Conservation (phyloP, 2,888 invertebrate genomes). For the Epirrhoe alternata region DNA sequence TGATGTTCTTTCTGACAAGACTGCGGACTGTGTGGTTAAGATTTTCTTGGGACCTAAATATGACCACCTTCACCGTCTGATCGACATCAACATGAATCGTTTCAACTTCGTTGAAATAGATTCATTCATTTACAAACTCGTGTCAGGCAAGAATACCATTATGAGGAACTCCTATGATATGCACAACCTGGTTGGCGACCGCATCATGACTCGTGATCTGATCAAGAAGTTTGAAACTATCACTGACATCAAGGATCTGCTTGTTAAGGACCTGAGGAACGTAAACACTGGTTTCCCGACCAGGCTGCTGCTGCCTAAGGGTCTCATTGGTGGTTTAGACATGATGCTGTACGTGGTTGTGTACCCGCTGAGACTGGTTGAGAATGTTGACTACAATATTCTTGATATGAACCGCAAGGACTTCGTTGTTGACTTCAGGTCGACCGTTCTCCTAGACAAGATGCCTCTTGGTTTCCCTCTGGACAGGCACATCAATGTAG, state of each 20-base stretch:
- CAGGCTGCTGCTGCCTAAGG: conserved; percentile 89
- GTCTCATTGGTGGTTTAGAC: conserved; percentile 87
- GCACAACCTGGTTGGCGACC: conserved; percentile 87
- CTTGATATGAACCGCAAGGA: conserved; percentile 78
- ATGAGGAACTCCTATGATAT: conserved; percentile 87
- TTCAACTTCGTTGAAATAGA: conserved; percentile 88
- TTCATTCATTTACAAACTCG: conserved; percentile 85
- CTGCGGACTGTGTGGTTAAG: conserved; percentile 86
- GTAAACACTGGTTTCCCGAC: conserved; percentile 88
- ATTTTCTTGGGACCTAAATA: conserved; percentile 89
- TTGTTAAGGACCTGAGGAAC: conserved; percentile 69
- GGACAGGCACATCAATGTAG: conserved; percentile 87
- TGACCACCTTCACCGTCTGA: conserved; percentile 83
- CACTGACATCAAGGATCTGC: conserved; percentile 65
- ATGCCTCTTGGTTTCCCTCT: conserved; percentile 85
- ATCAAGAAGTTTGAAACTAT: conserved; percentile 86
- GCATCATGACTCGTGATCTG: conserved; percentile 86
- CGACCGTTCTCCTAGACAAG: conserved; percentile 82
- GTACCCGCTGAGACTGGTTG: conserved; percentile 79
- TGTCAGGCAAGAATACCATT: conserved; percentile 87
- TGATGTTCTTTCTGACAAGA: conserved; percentile 83
- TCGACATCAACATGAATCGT: conserved; percentile 85
- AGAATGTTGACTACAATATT: conserved; percentile 66
- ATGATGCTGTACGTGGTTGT: conserved; percentile 87
- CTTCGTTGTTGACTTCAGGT: conserved; percentile 67